These are phyloP conservation scores for Halcyon smyrnensis DNA, from an alignment of 2,797 vertebrate species.

Conservation along the genomic window DNA sequence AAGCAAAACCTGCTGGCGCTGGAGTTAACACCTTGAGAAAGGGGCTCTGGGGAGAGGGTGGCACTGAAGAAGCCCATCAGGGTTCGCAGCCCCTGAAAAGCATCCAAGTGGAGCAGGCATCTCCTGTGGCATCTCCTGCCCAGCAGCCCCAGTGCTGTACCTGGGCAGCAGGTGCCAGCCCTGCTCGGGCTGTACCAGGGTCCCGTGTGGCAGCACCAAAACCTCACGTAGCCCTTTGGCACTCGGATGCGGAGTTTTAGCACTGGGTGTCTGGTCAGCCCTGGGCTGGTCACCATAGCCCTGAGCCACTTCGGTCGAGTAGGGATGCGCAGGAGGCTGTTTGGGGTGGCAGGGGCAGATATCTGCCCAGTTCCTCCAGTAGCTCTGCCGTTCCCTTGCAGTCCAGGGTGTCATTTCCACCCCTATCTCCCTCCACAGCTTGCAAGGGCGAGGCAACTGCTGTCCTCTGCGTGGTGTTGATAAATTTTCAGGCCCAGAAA, in stretches of 20 bases:
- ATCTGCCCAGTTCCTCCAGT: background rate
- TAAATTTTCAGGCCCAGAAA: background rate
- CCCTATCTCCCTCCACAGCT: background rate
- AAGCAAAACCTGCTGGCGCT: background rate
- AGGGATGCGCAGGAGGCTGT: background rate
- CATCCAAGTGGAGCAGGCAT: background rate
- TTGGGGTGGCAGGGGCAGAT: accelerated
- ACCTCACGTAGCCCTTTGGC: background rate
- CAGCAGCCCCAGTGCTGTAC: accelerated
- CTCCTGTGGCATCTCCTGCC: background rate
- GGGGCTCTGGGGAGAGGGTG: background rate
- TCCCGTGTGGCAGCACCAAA: background rate
- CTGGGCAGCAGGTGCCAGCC: background rate
- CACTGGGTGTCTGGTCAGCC: background rate
- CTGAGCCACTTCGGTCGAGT: background rate
- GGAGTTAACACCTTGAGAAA: background rate
- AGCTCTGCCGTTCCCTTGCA: background rate
- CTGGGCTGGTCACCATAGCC: background rate
- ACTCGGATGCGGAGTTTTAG: background rate
- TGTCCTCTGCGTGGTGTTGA: background rate
- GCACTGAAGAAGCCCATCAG: background rate
- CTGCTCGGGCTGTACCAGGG: background rate
- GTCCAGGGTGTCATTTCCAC: background rate
- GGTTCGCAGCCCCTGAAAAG: background rate
- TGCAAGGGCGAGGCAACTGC: background rate